Percentiles rank a stretch among this genome's conserved stretches.
Evolutionary conservation across 2,113 vertebrate genomes (phyloP).

Genomic region (Callopanchax toddi): DNA sequence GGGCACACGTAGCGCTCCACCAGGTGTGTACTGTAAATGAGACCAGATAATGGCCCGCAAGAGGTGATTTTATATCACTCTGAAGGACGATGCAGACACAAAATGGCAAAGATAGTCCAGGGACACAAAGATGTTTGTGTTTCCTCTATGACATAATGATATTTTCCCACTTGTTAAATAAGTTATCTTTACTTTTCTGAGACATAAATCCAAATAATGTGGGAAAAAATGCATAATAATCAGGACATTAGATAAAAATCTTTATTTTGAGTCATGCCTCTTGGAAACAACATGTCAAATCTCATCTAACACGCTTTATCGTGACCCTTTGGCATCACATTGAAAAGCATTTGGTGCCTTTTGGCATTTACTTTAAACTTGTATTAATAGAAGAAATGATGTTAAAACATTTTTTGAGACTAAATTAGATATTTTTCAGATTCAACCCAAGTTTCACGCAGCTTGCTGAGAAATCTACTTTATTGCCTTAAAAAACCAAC

Average conservation of each 20-base stretch:
- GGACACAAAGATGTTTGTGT: too few species aligned
- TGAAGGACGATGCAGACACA: background rate
- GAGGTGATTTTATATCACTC: background rate
- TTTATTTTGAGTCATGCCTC: background rate
- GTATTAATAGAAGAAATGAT: too few species aligned
- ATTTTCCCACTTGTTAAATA: background rate
- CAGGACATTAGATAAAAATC: background rate
- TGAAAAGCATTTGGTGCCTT: too few species aligned
- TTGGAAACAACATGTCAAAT: background rate
- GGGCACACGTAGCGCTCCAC: slow-evolving; percentile 49
- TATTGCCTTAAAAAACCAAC: too few species aligned
- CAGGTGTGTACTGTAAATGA: slow-evolving; percentile 18
- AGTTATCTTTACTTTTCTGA: background rate
- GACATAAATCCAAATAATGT: background rate
- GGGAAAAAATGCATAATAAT: background rate
- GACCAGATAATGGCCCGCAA: slow-evolving; percentile 16
- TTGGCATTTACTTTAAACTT: too few species aligned
- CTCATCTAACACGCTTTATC: too few species aligned
- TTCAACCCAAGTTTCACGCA: too few species aligned
- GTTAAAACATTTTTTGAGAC: too few species aligned
- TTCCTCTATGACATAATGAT: too few species aligned
- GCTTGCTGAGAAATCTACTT: too few species aligned
- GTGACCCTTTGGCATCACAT: too few species aligned
- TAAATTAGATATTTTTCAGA: too few species aligned
- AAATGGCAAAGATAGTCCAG: background rate